phyloP scores from a whole-genome alignment of 2,888 invertebrate genomes.

The Lepeophtheirus nordmannii region DNA sequence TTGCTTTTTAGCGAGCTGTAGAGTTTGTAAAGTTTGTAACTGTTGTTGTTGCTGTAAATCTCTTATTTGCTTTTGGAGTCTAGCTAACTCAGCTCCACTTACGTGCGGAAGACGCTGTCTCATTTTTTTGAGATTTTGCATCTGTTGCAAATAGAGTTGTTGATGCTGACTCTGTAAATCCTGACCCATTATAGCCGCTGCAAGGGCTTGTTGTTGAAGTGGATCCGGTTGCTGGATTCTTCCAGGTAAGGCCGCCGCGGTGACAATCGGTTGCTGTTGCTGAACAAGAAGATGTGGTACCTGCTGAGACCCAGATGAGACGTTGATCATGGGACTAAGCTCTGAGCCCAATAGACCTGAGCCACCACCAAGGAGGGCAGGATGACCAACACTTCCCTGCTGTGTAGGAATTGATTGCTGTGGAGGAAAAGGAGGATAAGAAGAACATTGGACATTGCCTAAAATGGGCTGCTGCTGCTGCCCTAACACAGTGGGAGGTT shows the following conservation, averaged over 20 bases:
- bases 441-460: no score
- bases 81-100: conserved; percentile 24
- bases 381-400: not conserved
- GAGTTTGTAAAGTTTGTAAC: conserved; percentile 24
- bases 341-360: not conserved
- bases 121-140: conserved; percentile 24
- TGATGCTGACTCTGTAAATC: conserved; percentile 11
- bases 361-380: not conserved
- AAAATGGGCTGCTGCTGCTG: no score
- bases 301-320: not conserved
- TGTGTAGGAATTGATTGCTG: not conserved
- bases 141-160: conserved; percentile 23
- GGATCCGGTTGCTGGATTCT: not conserved
- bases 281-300: not conserved
- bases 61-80: conserved; percentile 22
- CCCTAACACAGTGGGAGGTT: not conserved
- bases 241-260: conserved; percentile 3
- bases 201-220: conserved; percentile 1
- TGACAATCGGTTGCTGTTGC: not conserved
- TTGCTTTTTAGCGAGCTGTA: conserved; percentile 23
- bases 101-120: conserved; percentile 24
- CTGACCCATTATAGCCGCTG: not conserved
- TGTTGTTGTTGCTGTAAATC: conserved; percentile 23
- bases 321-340: not conserved
- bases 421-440: not conserved